These are phyloP conservation scores for Aurelia sp. DNA, from an alignment of 30 jellyfish, hydroid and myxozoan genomes.

Conservation along the genomic window DNA sequence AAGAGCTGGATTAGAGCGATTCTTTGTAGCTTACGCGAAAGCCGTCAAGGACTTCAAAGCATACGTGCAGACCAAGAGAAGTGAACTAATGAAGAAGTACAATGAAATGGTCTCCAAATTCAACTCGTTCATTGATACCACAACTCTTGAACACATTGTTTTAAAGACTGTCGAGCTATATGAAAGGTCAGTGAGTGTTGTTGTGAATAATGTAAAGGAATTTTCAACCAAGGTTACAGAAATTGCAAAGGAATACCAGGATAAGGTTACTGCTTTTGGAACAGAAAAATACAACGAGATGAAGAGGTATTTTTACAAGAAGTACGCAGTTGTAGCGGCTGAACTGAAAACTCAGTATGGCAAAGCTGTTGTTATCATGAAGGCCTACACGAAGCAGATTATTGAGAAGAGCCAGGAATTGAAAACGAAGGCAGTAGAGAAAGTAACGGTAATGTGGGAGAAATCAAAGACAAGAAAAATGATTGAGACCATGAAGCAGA, in stretches of 20 bases:
- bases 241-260: constrained; percentile 8
- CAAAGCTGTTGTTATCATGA: constrained; percentile 4
- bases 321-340: constrained; percentile 45
- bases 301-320: constrained; percentile 21
- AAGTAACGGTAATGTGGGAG: constrained; percentile 66
- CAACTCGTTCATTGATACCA: constrained; percentile 63
- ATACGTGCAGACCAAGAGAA: constrained; percentile 8
- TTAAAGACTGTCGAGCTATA: constrained; percentile 10
- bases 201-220: constrained; percentile 34
- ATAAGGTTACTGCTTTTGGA: constrained; percentile 4
- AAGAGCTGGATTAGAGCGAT: constrained; percentile 4
- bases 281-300: constrained; percentile 17
- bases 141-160: constrained; percentile 87
- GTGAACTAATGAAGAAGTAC: constrained; percentile 38
- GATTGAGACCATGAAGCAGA: constrained; percentile 34
- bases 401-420: neutral
- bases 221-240: constrained; percentile 14
- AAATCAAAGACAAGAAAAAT: constrained; percentile 44
- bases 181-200: neutral
- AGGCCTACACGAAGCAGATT: neutral
- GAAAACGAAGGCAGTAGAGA: constrained; percentile 37
- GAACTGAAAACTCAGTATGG: constrained; percentile 33
- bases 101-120: constrained; percentile 18
- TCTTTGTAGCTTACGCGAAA: neutral
- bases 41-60: constrained; percentile 20